These are phyloP conservation scores for Polyploca ridens DNA, from an alignment of 2,888 invertebrate species.

Conservation along the genomic window DNA sequence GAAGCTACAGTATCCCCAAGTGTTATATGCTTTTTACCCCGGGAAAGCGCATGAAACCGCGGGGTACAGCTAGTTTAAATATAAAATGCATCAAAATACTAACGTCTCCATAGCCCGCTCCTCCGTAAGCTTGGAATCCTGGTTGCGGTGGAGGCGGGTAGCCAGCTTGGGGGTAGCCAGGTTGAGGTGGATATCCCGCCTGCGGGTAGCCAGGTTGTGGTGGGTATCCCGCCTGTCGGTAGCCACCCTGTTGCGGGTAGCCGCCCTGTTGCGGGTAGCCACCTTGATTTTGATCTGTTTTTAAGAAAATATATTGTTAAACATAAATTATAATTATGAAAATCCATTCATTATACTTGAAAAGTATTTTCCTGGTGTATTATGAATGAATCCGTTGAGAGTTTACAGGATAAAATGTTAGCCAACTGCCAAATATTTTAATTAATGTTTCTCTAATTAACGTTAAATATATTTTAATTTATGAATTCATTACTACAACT, in stretches of 20 bases:
- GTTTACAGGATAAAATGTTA: neutral
- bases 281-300: constrained; percentile 70
- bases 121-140: constrained; percentile 67
- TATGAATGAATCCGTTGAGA: neutral
- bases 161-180: constrained; percentile 58
- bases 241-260: constrained; percentile 62
- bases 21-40: no score
- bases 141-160: constrained; percentile 44
- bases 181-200: constrained; percentile 51
- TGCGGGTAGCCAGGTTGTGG: constrained; percentile 58
- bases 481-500: no score
- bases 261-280: constrained; percentile 56
- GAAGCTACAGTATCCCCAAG: no score
- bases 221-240: constrained; percentile 67
- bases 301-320: no score
- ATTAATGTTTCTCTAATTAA: neutral
- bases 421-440: neutral
- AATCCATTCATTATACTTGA: no score
- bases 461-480: no score
- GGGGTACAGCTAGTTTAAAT: no score
- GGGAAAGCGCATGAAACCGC: no score
- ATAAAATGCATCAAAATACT: neutral
- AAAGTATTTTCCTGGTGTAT: no score
- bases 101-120: constrained; percentile 48
- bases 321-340: no score